A percentile compares a stretch with the other conserved stretches of the same genome.
phyloP scores from a whole-genome alignment of 2,888 invertebrate genomes.

The Dryadula phaetusa region DNA sequence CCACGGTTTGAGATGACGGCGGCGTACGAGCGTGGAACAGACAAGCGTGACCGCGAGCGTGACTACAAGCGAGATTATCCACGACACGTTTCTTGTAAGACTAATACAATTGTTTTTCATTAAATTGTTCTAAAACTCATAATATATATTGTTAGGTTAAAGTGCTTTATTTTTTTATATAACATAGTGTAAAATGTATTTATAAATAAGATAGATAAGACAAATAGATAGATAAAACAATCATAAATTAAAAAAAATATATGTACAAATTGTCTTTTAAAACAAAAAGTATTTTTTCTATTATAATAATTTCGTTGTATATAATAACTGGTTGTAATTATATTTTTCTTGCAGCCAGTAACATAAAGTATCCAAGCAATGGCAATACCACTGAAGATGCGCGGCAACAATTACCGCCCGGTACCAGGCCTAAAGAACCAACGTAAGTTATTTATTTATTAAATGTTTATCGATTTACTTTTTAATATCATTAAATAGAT shows the following conservation, averaged over 20 bases:
- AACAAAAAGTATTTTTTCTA: no score
- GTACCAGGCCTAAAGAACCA: constrained; percentile 77
- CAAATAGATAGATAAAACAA: no score
- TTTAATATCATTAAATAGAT: background rate
- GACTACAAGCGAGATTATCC: constrained; percentile 80
- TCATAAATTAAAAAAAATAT: no score
- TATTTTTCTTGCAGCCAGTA: constrained; percentile 59
- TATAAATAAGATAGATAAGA: no score
- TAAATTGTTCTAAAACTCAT: no score
- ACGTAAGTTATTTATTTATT: constrained; percentile 54
- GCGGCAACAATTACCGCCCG: constrained; percentile 76
- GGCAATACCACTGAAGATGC: constrained; percentile 71
- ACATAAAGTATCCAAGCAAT: constrained; percentile 76
- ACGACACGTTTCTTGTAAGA: constrained; percentile 72
- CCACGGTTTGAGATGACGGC: constrained; percentile 82
- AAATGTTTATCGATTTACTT: background rate
- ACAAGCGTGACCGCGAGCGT: constrained; percentile 76
- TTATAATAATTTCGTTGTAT: no score
- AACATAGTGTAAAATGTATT: no score
- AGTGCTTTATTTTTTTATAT: no score
- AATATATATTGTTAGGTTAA: no score
- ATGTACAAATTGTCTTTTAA: no score
- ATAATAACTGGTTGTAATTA: no score
- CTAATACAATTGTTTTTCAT: background rate
- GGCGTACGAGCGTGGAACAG: constrained; percentile 69